Base-by-base conservation (phyloP, 2,113 vertebrate genomes). In the Nyctereutes procyonoides region DNA sequence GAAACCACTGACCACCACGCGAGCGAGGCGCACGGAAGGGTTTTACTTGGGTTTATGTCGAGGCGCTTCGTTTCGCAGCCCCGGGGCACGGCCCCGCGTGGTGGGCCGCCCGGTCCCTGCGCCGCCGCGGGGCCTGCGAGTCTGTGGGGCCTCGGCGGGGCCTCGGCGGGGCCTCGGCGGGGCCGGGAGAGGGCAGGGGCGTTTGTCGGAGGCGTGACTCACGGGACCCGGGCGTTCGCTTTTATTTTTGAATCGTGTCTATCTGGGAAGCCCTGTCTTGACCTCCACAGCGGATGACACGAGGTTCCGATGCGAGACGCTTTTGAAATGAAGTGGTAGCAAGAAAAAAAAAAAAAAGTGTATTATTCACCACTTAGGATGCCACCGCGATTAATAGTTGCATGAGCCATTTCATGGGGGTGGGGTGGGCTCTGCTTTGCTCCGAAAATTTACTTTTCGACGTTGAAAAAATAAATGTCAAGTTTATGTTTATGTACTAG, bases 1-100 rank as follows among this genome's bases (percentile, higher is more conserved):
- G 99, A 98, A 98, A 93, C 98, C 98, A 97, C 98, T 98, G 98
- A 98, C 98, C 97, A 97, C 98, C 98, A 97, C 96, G 96, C 93
- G 93, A 96, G 95, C 97, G 95, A 94, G 95, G 95, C 95, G 97
- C 80, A 85, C 85, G 86, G 90, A 81, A 71, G 69, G 94, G 85
- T 97, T 80, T 88, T 62, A 94, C 96, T 97, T 97, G 43, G 73
- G 96, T 96, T 98, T 98, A 96, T 98, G 98, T 98, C 97, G 83
- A 98, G 98, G 87, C 43, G 65, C 85, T 80, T 76, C 73, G 43
- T 88, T 94, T 93, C 88, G 63, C 48, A 82, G 76, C 90, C 55
- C 60, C 63, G 60, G 69, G 91, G 88, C 8, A 5, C 43, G 43
- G 43, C 43, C 43, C 43, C 43, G 43, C 43, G 43, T 5, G 1